Conservation (phyloP, 2,888 invertebrate species). For the Pecten maximus region DNA sequence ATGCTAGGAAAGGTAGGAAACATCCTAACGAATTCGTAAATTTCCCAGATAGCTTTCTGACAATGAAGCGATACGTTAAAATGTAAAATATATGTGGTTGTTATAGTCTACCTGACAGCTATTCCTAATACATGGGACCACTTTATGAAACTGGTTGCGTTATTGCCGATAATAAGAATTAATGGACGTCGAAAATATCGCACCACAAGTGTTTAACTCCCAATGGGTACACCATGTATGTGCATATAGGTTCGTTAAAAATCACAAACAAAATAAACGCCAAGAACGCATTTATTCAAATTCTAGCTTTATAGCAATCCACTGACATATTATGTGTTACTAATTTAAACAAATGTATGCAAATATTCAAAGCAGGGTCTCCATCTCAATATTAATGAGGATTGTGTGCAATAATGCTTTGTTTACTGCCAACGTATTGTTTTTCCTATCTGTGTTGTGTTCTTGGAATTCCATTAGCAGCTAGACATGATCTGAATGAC, state of each 20-base stretch:
- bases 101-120: not conserved
- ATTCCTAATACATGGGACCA: not conserved
- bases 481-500: not conserved
- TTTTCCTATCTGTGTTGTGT: not conserved
- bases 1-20: no score
- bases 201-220: not conserved
- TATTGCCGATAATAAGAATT: not conserved
- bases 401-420: not conserved
- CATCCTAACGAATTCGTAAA: no score
- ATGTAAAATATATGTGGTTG: no score
- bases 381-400: constrained; percentile 25
- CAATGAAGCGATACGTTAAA: no score
- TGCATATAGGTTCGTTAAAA: not conserved
- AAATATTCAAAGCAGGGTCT: not conserved
- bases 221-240: not conserved
- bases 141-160: not conserved
- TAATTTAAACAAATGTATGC: constrained; percentile 15
- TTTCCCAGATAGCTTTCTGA: no score
- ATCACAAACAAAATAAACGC: not conserved
- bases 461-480: not conserved
- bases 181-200: not conserved
- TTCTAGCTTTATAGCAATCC: not conserved
- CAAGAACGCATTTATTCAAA: not conserved
- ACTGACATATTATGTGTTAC: not conserved
- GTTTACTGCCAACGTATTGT: not conserved